phyloP scores from a whole-genome alignment of 2,797 vertebrate genomes.

The Leuciscus waleckii region DNA sequence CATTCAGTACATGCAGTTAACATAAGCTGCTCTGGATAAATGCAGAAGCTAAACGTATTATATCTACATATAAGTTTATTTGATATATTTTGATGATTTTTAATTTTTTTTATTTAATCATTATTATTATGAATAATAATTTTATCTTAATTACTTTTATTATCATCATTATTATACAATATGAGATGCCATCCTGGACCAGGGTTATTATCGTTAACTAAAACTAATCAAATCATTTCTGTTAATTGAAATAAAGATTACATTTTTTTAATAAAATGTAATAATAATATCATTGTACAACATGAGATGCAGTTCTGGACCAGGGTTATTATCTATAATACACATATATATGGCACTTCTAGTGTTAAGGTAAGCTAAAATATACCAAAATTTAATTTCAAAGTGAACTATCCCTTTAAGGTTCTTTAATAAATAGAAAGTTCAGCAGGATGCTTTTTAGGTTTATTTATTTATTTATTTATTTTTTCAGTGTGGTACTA shows the following conservation, averaged over 20 bases:
- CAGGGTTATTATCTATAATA: not conserved
- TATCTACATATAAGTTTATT: not conserved
- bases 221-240: not conserved
- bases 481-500: not conserved
- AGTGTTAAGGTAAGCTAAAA: too few species aligned
- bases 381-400: too few species aligned
- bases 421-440: too few species aligned
- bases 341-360: too few species aligned
- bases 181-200: not conserved
- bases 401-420: too few species aligned
- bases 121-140: not conserved
- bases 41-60: not conserved
- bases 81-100: not conserved
- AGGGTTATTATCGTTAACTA: not conserved
- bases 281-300: too few species aligned
- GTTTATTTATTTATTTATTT: not conserved
- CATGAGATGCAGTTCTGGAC: not conserved
- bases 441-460: too few species aligned
- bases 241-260: not conserved
- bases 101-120: not conserved
- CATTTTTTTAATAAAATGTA: too few species aligned
- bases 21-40: not conserved
- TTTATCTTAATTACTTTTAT: not conserved
- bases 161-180: not conserved
- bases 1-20: not conserved